Conservation (phyloP, 30 jellyfish, hydroid and myxozoan genomes). For the Haliclystus octoradiatus region DNA sequence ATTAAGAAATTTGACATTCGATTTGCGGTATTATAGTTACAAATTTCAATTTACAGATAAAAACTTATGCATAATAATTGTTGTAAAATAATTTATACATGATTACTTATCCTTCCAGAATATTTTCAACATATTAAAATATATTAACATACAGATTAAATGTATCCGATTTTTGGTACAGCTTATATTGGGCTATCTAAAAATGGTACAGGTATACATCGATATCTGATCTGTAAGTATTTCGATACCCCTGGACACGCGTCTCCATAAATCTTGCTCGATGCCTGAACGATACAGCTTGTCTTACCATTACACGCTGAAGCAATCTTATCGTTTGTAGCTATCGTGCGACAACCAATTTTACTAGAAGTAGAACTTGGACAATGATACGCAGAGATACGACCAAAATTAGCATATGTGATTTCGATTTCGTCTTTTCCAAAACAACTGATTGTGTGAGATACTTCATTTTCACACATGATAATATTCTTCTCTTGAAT, state of each 20-base stretch:
- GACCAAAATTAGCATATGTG: constrained; percentile 1
- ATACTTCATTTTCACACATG: background rate
- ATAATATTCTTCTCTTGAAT: background rate
- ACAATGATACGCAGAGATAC: background rate
- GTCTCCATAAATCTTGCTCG: background rate
- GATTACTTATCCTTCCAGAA: too few species aligned
- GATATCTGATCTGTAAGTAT: background rate
- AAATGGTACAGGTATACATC: background rate
- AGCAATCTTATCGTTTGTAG: background rate
- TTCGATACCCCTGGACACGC: background rate
- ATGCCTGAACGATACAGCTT: background rate
- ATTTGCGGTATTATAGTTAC: too few species aligned
- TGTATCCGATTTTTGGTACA: too few species aligned
- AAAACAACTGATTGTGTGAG: background rate
- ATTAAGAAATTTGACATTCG: too few species aligned
- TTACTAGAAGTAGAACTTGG: background rate
- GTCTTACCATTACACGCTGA: background rate
- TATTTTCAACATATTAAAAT: too few species aligned
- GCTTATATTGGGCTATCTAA: too few species aligned
- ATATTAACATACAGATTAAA: too few species aligned
- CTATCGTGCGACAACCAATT: background rate
- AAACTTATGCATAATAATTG: too few species aligned
- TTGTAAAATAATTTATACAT: too few species aligned
- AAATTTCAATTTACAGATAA: too few species aligned
- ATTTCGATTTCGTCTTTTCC: background rate